Percentiles rank a stretch among this genome's conserved stretches.
phyloP scores from a whole-genome alignment of 2,113 vertebrate species.

The Chitala chitala region DNA sequence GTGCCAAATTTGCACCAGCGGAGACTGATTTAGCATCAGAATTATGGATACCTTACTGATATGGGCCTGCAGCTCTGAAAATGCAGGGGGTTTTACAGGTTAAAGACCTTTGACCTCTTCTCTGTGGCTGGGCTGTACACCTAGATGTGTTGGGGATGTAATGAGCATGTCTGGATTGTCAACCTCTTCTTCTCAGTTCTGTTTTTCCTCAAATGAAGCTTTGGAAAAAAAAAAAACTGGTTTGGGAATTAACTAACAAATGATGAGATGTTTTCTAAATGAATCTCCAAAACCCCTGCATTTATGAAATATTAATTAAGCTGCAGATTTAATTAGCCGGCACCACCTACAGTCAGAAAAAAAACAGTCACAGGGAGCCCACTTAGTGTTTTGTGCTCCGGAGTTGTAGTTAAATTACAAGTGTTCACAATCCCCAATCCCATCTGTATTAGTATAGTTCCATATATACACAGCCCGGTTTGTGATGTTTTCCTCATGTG shows the following conservation, averaged over 20 bases:
- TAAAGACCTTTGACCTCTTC: slow-evolving; percentile 5
- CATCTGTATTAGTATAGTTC: too few relatives aligned
- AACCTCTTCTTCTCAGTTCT: background rate
- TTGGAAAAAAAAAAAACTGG: background rate
- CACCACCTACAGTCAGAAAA: too few relatives aligned
- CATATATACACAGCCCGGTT: too few relatives aligned
- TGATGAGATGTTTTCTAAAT: background rate
- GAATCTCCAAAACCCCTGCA: background rate
- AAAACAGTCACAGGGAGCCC: too few relatives aligned
- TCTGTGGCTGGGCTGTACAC: too few relatives aligned
- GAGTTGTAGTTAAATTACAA: too few relatives aligned
- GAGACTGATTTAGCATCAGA: too few relatives aligned
- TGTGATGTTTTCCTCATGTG: too few relatives aligned
- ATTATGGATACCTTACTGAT: too few relatives aligned
- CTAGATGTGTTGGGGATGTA: background rate
- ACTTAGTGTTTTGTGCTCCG: too few relatives aligned
- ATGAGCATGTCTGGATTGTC: background rate
- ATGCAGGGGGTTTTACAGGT: background rate
- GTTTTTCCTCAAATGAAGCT: background rate
- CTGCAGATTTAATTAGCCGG: slow-evolving; percentile 7
- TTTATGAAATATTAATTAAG: slow-evolving; percentile 21
- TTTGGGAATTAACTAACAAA: background rate
- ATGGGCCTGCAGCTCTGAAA: too few relatives aligned
- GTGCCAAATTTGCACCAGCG: background rate
- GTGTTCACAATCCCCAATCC: too few relatives aligned